Percentiles rank a stretch among this genome's conserved stretches.
These are phyloP conservation scores for Botrylloides violaceus DNA, from an alignment of 23 tunicate species.

Conservation along the genomic window DNA sequence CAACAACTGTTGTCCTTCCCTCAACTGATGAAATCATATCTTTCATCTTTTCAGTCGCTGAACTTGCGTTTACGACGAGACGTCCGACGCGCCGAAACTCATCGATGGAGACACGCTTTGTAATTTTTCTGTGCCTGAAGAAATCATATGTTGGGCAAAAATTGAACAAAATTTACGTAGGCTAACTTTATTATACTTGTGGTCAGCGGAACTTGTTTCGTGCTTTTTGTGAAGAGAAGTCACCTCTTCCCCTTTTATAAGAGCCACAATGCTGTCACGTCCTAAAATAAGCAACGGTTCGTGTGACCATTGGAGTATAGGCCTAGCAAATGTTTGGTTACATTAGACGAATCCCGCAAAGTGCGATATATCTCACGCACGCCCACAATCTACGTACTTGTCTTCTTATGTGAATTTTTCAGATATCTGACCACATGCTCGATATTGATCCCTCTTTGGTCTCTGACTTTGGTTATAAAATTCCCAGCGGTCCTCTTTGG, in stretches of 20 bases:
- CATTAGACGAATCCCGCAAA: too few relatives aligned
- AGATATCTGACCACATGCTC: conserved; percentile 37
- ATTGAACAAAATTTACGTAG: too few relatives aligned
- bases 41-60: neutral
- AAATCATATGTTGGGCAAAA: too few relatives aligned
- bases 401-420: conserved; percentile 50
- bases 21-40: neutral
- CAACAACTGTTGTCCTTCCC: neutral
- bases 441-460: conserved; percentile 61
- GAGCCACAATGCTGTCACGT: conserved; percentile 74
- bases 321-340: too few relatives aligned
- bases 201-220: too few relatives aligned
- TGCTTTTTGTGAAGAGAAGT: too few relatives aligned
- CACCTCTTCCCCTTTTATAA: conserved; percentile 7
- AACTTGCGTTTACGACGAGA: conserved; percentile 5
- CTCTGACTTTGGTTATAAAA: conserved; percentile 24
- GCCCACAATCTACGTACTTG: conserved; percentile 53
- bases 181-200: too few relatives aligned
- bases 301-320: too few relatives aligned
- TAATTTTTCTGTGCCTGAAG: conserved; percentile 1
- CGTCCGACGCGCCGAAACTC: conserved; percentile 14
- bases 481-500: conserved; percentile 45
- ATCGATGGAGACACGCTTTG: neutral
- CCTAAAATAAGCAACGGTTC: too few relatives aligned
- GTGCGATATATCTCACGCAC: too few relatives aligned